Base-by-base conservation (phyloP, 2,113 vertebrate genomes). In the Dicentrarchus labrax region DNA sequence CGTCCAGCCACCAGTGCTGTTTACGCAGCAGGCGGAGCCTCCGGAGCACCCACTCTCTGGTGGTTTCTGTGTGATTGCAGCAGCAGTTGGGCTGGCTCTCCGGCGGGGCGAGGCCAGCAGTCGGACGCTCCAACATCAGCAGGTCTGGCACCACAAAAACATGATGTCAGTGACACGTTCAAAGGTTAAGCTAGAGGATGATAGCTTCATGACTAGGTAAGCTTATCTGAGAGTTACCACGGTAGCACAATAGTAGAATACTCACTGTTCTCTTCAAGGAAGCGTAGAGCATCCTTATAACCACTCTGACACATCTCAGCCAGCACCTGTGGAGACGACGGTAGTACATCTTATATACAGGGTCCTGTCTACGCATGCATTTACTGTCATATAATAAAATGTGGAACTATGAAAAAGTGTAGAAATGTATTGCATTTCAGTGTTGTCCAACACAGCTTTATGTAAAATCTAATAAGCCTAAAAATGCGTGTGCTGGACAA, bases 261-360 rank as follows among this genome's bases (percentile, higher is more conserved):
- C 97, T 60, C 94, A 99, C 97, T 96, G 21, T 96, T 98, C 65
- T 96, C 92, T 82, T 95, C 93, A 54, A 99, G 94, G 92, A 98
- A 99, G 50, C 96, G 95, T 9, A 96, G 90, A 0, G 97, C 94
- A 1, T 98, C 98, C 48, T 95, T 94, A 83, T 99, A 99, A 11
- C 98, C 98, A 4, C 85, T 97, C 82, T 98, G 95, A 90, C 97
- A 99, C 80, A 98, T 94, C 78, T 98, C 96, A 78, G 94, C 96
- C 12, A 97, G 86, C 0, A 95, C 92, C 98, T 99, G 93, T 6
- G 78, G 73, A 64, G 9, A 71, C n/a, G 16, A 79, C 65, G 1
- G 59, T 36, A 57, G 12, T 12, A 3, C 39, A 21, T 39, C 24
- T 71, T 7, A n/a, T 48, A 47, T 47, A 47, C 30, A 30, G 30